These are phyloP conservation scores for Drosophila nigritarsus DNA, from an alignment of 2,888 invertebrate species.

Conservation along the genomic window DNA sequence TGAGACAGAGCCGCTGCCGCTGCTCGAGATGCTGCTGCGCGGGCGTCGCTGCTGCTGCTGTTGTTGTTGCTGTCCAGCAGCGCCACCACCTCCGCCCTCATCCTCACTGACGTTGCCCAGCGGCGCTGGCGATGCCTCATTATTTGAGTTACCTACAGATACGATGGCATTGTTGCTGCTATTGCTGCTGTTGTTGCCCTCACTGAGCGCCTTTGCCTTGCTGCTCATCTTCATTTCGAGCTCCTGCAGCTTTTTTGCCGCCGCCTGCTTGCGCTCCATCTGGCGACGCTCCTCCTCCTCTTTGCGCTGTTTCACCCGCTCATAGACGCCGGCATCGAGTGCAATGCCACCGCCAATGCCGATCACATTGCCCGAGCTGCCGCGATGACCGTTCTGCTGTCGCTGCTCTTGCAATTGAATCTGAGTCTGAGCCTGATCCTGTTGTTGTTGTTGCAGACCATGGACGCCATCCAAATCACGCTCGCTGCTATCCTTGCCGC, in stretches of 20 bases:
- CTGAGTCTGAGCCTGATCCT: conserved; percentile 37
- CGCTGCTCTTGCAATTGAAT: conserved; percentile 75
- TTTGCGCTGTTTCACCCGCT: conserved; percentile 93
- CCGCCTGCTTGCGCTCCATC: conserved; percentile 87
- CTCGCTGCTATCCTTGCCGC: conserved; percentile 62
- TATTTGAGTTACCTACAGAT: conserved; percentile 11
- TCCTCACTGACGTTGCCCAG: conserved; percentile 65
- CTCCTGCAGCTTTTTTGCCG: conserved; percentile 89
- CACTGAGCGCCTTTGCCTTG: conserved; percentile 85
- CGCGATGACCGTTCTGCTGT: conserved; percentile 83
- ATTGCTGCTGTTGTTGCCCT: conserved; percentile 37
- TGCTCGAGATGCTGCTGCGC: conserved; percentile 66
- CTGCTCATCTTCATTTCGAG: conserved; percentile 89
- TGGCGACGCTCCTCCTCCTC: conserved; percentile 95
- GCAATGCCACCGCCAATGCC: conserved; percentile 70
- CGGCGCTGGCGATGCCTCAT: conserved; percentile 13
- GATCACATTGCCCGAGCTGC: conserved; percentile 83
- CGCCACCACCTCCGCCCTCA: conserved; percentile 41
- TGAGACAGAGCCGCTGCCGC: conserved; percentile 50
- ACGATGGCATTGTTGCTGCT: conserved; percentile 19
- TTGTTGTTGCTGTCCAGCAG: conserved; percentile 32
- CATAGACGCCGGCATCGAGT: conserved; percentile 91
- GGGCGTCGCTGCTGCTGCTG: conserved; percentile 54
- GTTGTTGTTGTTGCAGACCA: conserved; percentile 12
- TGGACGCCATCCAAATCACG: conserved; percentile 48